These are phyloP conservation scores for Perca fluviatilis DNA, from an alignment of 2,113 vertebrate genomes.

Conservation along the genomic window DNA sequence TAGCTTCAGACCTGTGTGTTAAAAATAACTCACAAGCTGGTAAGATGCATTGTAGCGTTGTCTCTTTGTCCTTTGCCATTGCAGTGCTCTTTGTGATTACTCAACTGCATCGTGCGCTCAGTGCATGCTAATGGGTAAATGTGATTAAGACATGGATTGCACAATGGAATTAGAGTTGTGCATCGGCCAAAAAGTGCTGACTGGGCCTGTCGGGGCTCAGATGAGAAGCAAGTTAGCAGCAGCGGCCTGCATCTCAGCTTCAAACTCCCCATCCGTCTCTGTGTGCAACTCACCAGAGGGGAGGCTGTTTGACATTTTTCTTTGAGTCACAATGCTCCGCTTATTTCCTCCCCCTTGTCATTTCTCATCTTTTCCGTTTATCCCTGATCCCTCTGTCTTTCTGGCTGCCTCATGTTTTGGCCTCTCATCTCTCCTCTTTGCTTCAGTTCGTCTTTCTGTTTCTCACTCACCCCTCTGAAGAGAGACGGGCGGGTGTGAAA, in stretches of 20 bases:
- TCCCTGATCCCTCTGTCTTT: slow-evolving; percentile 40
- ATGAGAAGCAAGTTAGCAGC: slow-evolving; percentile 25
- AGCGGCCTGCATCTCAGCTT: neutral
- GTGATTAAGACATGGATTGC: slow-evolving; percentile 43
- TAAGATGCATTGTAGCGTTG: neutral
- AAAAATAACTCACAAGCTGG: neutral
- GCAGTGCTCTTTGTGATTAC: slow-evolving; percentile 21
- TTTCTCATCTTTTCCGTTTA: slow-evolving; percentile 49
- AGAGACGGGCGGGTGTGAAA: slow-evolving; percentile 35
- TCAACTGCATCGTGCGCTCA: slow-evolving; percentile 1
- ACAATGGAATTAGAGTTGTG: slow-evolving; percentile 43
- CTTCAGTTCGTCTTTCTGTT: slow-evolving; percentile 26
- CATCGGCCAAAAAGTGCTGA: slow-evolving; percentile 40
- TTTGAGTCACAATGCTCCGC: slow-evolving; percentile 36
- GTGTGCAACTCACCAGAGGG: slow-evolving; percentile 11
- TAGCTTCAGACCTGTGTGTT: neutral
- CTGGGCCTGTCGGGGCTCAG: slow-evolving; percentile 36
- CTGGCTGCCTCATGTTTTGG: slow-evolving; percentile 24
- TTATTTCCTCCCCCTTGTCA: slow-evolving; percentile 44
- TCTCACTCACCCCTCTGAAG: slow-evolving; percentile 47
- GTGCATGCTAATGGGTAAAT: slow-evolving; percentile 49
- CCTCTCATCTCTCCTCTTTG: slow-evolving; percentile 45
- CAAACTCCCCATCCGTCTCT: neutral
- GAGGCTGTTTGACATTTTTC: slow-evolving; percentile 56
- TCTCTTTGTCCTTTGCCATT: neutral